Conservation (phyloP, 2,113 vertebrate species). For the Ramphastos sulfuratus region DNA sequence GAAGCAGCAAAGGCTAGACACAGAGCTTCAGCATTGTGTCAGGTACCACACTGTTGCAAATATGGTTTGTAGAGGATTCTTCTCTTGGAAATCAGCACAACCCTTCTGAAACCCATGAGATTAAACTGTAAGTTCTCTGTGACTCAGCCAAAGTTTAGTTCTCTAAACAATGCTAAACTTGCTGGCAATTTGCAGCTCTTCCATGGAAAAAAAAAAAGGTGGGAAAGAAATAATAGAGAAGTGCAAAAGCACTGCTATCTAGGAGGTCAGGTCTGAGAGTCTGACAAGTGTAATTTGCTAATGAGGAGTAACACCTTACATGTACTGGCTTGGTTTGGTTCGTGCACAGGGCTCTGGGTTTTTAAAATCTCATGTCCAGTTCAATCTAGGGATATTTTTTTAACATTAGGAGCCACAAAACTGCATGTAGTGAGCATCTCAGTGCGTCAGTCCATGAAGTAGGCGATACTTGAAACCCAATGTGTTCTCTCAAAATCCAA, state of each 20-base stretch:
- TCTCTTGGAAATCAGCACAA: background rate
- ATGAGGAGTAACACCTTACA: background rate
- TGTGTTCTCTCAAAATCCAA: background rate
- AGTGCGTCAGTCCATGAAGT: background rate
- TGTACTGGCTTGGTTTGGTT: background rate
- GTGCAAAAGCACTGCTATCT: background rate
- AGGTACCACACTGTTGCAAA: rapidly evolving
- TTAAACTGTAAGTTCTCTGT: background rate
- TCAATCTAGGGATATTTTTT: background rate
- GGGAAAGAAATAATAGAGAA: background rate
- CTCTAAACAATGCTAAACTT: background rate
- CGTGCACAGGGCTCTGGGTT: background rate
- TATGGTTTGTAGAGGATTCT: background rate
- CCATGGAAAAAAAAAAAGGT: background rate
- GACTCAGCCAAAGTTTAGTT: background rate
- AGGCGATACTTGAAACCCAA: too few relatives aligned
- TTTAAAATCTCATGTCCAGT: background rate
- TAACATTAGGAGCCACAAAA: background rate
- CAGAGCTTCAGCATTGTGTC: rapidly evolving
- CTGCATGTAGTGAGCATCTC: rapidly evolving
- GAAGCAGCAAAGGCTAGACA: background rate
- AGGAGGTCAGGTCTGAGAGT: background rate
- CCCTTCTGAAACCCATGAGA: background rate
- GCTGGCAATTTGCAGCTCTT: background rate
- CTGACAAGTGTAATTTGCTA: background rate